Percentiles rank a stretch among this genome's conserved stretches.
These are phyloP conservation scores for Drosophila seclusa DNA, from an alignment of 2,888 invertebrate species.

Conservation along the genomic window DNA sequence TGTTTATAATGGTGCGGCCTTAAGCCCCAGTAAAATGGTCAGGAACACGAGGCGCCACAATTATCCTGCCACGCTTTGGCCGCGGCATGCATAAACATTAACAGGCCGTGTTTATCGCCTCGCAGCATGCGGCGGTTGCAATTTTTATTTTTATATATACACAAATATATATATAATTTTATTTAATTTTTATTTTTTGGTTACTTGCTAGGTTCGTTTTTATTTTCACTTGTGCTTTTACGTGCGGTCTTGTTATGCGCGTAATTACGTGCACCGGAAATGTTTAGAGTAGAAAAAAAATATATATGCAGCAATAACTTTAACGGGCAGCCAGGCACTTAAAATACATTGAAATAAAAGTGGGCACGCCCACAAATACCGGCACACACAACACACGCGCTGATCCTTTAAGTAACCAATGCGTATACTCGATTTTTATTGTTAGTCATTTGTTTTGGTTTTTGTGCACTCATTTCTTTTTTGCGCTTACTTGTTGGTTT, in stretches of 20 bases:
- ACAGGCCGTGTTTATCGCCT: slow-evolving; percentile 67
- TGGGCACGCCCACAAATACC: slow-evolving; percentile 16
- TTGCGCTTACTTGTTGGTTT: slow-evolving; percentile 11
- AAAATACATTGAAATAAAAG: slow-evolving; percentile 38
- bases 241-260: slow-evolving; percentile 31
- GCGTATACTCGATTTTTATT: slow-evolving; percentile 77
- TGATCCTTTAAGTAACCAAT: slow-evolving; percentile 75
- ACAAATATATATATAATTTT: background rate
- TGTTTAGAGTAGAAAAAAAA: slow-evolving; percentile 56
- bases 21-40: slow-evolving; percentile 58
- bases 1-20: slow-evolving; percentile 72
- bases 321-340: slow-evolving; percentile 52
- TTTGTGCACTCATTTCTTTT: slow-evolving; percentile 12
- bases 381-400: slow-evolving; percentile 13
- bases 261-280: slow-evolving; percentile 62
- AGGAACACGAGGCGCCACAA: slow-evolving; percentile 51
- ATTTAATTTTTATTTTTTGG: slow-evolving; percentile 24
- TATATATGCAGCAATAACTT: slow-evolving; percentile 63
- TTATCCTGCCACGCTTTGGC: slow-evolving; percentile 45
- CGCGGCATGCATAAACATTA: slow-evolving; percentile 62
- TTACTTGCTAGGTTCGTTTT: slow-evolving; percentile 34
- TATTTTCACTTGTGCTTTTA: slow-evolving; percentile 47
- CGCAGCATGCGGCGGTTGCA: slow-evolving; percentile 41
- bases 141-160: slow-evolving; percentile 23
- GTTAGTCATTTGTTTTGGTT: slow-evolving; percentile 70